phyloP scores from a whole-genome alignment of 2,888 invertebrate species.

The Thera obeliscata region DNA sequence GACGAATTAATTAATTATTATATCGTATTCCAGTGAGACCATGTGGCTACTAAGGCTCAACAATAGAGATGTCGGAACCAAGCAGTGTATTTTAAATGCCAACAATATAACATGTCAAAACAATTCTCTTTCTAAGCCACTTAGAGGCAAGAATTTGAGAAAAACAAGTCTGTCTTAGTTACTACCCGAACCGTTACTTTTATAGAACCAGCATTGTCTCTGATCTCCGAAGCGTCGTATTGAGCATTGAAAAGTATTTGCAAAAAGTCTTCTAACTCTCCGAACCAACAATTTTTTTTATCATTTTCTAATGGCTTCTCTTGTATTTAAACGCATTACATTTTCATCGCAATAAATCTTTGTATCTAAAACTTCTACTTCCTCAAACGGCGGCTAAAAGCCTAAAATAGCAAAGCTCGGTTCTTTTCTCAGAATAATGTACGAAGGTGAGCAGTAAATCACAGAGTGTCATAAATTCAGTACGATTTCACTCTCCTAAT shows the following conservation, averaged over 20 bases:
- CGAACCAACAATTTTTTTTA: background rate
- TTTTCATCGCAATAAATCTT: slow-evolving; percentile 12
- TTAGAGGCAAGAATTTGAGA: too few species aligned
- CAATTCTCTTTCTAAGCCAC: too few species aligned
- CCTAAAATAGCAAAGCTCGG: slow-evolving; percentile 15
- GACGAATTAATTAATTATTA: too few species aligned
- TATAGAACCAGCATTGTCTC: background rate
- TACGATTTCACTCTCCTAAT: slow-evolving; percentile 48
- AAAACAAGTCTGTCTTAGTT: background rate
- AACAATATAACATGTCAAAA: too few species aligned
- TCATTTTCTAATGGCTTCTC: too few species aligned
- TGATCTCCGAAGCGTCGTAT: background rate
- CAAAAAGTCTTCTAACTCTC: slow-evolving; percentile 1
- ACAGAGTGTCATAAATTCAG: slow-evolving; percentile 57
- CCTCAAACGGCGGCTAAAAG: slow-evolving; percentile 22
- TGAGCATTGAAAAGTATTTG: slow-evolving; percentile 7
- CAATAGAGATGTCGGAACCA: too few species aligned
- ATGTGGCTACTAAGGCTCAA: too few species aligned
- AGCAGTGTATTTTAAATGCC: too few species aligned
- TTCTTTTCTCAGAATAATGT: slow-evolving; percentile 31
- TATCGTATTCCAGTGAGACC: too few species aligned
- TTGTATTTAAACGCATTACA: too few species aligned
- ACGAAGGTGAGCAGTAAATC: slow-evolving; percentile 52
- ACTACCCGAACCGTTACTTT: background rate
- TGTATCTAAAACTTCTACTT: slow-evolving; percentile 7